Evolutionary conservation across 1,140 invertebrate species (phyloP).

Genomic region (Halyomorpha halys): DNA sequence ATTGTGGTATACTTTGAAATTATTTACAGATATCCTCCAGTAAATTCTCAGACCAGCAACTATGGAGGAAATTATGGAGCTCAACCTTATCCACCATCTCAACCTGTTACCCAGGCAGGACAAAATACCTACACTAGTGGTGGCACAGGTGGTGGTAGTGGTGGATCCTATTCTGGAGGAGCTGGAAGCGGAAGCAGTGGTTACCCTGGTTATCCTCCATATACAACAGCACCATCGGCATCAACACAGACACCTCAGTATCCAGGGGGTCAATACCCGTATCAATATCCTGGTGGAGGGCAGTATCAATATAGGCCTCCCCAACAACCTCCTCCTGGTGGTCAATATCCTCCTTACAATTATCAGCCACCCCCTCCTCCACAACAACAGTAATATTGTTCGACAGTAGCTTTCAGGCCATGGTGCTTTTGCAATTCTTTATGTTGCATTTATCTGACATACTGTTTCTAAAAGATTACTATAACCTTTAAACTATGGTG

Average conservation of each 20-base stretch:
- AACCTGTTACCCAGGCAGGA: constrained; percentile 6
- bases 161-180: constrained; percentile 5
- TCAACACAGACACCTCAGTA: constrained; percentile 25
- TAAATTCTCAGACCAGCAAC: constrained; percentile 20
- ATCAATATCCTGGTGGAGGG: constrained; percentile 9
- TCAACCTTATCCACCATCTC: constrained; percentile 23
- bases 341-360: constrained; percentile 20
- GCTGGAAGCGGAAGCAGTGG: constrained; percentile 1
- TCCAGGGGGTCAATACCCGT: constrained; percentile 11
- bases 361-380: constrained; percentile 23
- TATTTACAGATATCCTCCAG: constrained; percentile 21
- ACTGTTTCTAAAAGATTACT: too few species aligned
- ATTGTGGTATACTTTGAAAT: neutral
- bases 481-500: too few species aligned
- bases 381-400: constrained; percentile 23
- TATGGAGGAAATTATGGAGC: constrained; percentile 21
- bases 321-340: constrained; percentile 6
- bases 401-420: neutral
- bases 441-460: too few species aligned
- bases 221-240: constrained; percentile 24
- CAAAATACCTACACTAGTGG: constrained; percentile 18
- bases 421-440: too few species aligned
- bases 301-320: constrained; percentile 15
- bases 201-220: constrained; percentile 16
- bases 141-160: neutral